These are phyloP conservation scores for Antheraea pernyi DNA, from an alignment of 1,140 invertebrate genomes.

Conservation along the genomic window DNA sequence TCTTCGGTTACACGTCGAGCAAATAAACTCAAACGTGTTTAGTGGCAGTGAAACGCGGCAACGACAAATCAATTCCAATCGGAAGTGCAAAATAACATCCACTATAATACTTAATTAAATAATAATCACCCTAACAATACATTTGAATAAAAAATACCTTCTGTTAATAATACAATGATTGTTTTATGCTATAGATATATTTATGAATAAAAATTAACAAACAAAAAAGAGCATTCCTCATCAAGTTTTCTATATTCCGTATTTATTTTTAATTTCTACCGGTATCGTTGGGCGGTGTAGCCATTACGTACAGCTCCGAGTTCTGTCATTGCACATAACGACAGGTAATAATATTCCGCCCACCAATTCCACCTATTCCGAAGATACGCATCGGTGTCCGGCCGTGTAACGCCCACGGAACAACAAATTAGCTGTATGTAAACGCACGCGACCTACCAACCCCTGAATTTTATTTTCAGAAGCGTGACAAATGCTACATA, in stretches of 20 bases:
- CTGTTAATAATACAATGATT: no score
- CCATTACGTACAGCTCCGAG: constrained; percentile 38
- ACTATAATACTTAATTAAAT: no score
- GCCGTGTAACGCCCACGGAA: constrained; percentile 41
- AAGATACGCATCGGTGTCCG: constrained; percentile 70
- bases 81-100: no score
- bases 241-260: background rate
- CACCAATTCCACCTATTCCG: constrained; percentile 64
- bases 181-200: no score
- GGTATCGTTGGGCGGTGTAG: constrained; percentile 43
- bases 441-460: constrained; percentile 7
- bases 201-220: background rate
- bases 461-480: constrained; percentile 19
- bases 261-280: constrained; percentile 1
- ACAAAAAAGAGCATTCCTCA: background rate
- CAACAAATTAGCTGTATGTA: constrained; percentile 38
- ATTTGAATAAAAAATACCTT: no score
- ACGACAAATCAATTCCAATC: no score
- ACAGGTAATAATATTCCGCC: constrained; percentile 67
- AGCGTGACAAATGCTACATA: constrained; percentile 2
- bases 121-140: no score
- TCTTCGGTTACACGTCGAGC: no score
- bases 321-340: constrained; percentile 60
- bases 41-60: no score
- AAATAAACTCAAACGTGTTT: no score